Evolutionary conservation across 2,888 invertebrate species (phyloP), one percentile per base, ranked within the genome.

Genomic region (Brachyptera putata): DNA sequence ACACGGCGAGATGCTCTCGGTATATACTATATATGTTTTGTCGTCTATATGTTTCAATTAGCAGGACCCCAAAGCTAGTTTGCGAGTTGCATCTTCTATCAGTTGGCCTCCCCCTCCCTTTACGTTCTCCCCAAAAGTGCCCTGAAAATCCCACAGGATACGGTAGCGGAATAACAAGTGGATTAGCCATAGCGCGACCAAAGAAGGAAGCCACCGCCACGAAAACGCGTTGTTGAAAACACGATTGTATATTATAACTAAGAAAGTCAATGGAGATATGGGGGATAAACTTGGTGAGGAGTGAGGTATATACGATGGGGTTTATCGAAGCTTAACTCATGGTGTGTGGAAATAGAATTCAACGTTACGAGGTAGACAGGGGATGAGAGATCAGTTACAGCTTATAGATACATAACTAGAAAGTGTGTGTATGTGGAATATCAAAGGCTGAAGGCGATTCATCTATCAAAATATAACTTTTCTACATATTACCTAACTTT

Each of bases 81-180:
- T 18, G 53, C 14, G 22, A 18, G 11, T 11, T 21, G 53, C 49
- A 36, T 36, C 53, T 53, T 53, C 53, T 26, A 16, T 26, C 43
- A 21, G 57, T 24, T 13, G n/a, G 41, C 14, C 39, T 11, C 30
- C 46, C 13, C 14, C 18, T 41, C 25, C 39, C 22, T 43, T 25
- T 43, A 7, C 11, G 14, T 26, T 21, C 41, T 30, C 34, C 41
- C 53, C 26, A 53, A 56, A 56, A 30, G 48, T 30, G 56, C 26
- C 60, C 46, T 18, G 53, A 30, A 57, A 61, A 58, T 61, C 61
- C 61, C 58, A n/a, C 24, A 34, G 58, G 57, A 34, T 36, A 43
- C 58, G 30, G 9, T 46, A n/a, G 16, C 16, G 49, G 61, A 61
- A 61, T 61, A 58, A 58, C 58, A 61, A 61, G 58, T 56, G 57